These are phyloP conservation scores for Harpalus rubripes DNA, from an alignment of 2,888 invertebrate genomes.

Conservation along the genomic window DNA sequence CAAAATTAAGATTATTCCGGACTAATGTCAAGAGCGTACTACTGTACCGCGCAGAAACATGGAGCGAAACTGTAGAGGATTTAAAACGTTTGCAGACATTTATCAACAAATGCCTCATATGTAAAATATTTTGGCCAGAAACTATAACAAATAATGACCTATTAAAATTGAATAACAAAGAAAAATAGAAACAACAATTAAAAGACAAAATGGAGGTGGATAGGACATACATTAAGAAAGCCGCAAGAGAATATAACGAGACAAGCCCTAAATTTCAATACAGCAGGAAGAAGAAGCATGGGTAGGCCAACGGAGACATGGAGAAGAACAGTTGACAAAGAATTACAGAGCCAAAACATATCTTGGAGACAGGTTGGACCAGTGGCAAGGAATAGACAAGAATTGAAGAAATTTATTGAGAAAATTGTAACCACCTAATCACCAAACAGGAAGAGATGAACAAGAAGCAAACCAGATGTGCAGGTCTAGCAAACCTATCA, in stretches of 20 bases:
- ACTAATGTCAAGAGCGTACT: too few relatives aligned
- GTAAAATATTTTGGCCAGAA: too few relatives aligned
- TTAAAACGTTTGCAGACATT: too few relatives aligned
- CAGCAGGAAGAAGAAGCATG: too few relatives aligned
- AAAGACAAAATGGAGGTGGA: constrained; percentile 1
- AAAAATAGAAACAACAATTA: neutral
- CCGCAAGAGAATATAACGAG: too few relatives aligned
- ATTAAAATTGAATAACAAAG: neutral
- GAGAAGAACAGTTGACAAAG: neutral
- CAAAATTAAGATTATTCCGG: too few relatives aligned
- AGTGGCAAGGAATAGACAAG: too few relatives aligned
- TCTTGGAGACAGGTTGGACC: too few relatives aligned
- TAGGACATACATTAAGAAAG: neutral
- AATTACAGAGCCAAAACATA: neutral
- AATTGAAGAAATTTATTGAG: neutral
- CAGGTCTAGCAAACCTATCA: neutral
- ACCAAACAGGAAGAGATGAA: neutral
- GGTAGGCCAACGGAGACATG: neutral
- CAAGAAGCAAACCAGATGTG: neutral
- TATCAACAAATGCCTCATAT: too few relatives aligned
- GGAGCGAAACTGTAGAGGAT: too few relatives aligned
- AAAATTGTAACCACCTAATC: neutral
- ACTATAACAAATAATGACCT: neutral
- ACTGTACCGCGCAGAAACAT: too few relatives aligned
- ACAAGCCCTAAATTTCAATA: too few relatives aligned